A percentile compares a stretch with the other conserved stretches of the same genome.
Conservation (phyloP, 2,888 invertebrate species). For the Gymnocheta viridis region DNA sequence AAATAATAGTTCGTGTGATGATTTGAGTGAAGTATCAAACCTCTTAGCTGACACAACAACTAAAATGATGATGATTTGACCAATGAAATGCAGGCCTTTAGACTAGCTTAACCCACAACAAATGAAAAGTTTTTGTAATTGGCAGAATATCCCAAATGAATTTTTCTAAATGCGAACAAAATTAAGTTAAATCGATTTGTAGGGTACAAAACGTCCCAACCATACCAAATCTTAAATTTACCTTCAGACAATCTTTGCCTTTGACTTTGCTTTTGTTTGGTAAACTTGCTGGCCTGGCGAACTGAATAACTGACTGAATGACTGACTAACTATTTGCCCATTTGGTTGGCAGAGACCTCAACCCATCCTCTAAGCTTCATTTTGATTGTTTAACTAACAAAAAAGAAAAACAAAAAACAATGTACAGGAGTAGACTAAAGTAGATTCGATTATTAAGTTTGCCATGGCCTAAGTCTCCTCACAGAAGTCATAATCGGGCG, state of each 20-base stretch:
- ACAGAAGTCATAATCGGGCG: constrained; percentile 81
- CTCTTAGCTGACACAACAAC: too few relatives aligned
- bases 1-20: too few relatives aligned
- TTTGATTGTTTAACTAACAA: constrained; percentile 61
- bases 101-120: too few relatives aligned
- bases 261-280: constrained; percentile 21
- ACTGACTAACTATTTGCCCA: constrained; percentile 24
- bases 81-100: too few relatives aligned
- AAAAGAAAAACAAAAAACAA: too few relatives aligned
- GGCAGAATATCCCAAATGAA: too few relatives aligned
- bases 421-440: constrained; percentile 71
- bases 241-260: neutral
- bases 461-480: constrained; percentile 72
- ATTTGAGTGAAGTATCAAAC: too few relatives aligned
- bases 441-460: constrained; percentile 72
- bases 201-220: neutral
- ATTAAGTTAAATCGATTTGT: neutral
- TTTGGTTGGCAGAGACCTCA: constrained; percentile 66
- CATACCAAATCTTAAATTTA: neutral
- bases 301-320: constrained; percentile 4
- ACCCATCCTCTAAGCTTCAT: constrained; percentile 64
- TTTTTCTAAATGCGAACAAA: neutral
- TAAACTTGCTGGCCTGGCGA: neutral
- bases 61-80: too few relatives aligned
- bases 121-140: too few relatives aligned